Evolutionary conservation across 1,140 invertebrate species (phyloP).

Genomic region (Meteorus sp.): DNA sequence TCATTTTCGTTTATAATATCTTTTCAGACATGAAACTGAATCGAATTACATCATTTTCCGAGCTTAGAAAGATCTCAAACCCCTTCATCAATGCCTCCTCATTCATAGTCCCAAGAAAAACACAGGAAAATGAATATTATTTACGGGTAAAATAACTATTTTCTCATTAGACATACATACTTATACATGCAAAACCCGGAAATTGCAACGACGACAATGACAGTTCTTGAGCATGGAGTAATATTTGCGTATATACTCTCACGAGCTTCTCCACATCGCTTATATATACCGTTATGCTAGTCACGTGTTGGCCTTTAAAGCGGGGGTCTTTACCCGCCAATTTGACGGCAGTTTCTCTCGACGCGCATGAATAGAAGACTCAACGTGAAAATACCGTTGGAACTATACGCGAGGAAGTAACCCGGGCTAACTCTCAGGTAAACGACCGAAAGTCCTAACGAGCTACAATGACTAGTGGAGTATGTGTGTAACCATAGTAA

Average conservation of each 20-base stretch:
- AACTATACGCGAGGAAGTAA: slow-evolving; percentile 37
- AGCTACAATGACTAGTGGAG: slow-evolving; percentile 43
- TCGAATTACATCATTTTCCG: no score
- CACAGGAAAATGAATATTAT: no score
- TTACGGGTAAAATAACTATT: no score
- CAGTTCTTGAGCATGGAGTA: neutral
- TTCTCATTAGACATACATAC: no score
- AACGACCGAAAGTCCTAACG: slow-evolving; percentile 49
- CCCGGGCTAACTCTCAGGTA: slow-evolving; percentile 40
- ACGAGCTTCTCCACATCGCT: slow-evolving; percentile 15
- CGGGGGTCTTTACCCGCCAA: slow-evolving; percentile 40
- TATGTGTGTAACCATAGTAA: no score
- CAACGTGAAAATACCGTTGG: slow-evolving; percentile 49
- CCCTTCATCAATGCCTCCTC: no score
- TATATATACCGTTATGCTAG: slow-evolving; percentile 38
- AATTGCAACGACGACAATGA: slow-evolving; percentile 3
- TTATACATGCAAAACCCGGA: no score
- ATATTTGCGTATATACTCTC: slow-evolving; percentile 17
- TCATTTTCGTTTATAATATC: no score
- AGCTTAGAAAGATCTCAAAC: no score
- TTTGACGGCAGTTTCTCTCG: slow-evolving; percentile 45
- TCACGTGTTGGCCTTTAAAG: slow-evolving; percentile 45
- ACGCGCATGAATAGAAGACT: slow-evolving; percentile 43
- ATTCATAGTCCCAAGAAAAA: no score
- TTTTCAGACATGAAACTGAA: no score